These are phyloP conservation scores for Theonella swinhoei DNA, from an alignment of 37 sponge, comb jelly and placozoan species.

Conservation along the genomic window DNA sequence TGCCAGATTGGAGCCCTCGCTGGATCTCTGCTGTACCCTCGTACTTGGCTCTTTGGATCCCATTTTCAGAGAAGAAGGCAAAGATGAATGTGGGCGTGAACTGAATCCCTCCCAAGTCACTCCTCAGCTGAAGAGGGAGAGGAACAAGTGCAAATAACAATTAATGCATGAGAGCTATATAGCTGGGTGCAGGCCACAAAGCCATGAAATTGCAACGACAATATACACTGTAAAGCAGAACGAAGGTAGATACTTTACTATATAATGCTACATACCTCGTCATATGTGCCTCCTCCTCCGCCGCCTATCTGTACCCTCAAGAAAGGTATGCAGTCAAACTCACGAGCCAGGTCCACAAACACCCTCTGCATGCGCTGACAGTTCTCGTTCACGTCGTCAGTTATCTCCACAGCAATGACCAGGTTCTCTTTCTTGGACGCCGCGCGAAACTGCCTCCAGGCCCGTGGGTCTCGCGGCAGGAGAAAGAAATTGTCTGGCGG, in stretches of 20 bases:
- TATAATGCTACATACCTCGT: too few relatives aligned
- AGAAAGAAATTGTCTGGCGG: constrained; percentile 77
- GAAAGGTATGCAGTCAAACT: constrained; percentile 51
- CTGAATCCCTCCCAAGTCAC: constrained; percentile 50
- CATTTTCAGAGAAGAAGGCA: constrained; percentile 24
- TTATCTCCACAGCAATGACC: constrained; percentile 65
- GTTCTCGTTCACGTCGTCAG: constrained; percentile 16
- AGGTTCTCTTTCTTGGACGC: constrained; percentile 64
- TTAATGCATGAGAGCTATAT: too few relatives aligned
- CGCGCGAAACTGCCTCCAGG: constrained; percentile 49
- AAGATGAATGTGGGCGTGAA: constrained; percentile 56
- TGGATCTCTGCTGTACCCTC: constrained; percentile 51
- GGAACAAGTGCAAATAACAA: not conserved
- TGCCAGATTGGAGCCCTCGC: constrained; percentile 28
- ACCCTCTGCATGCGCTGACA: constrained; percentile 4
- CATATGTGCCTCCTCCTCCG: constrained; percentile 50
- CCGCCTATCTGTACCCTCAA: constrained; percentile 27
- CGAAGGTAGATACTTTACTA: too few relatives aligned
- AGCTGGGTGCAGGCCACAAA: too few relatives aligned
- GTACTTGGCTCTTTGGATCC: constrained; percentile 18
- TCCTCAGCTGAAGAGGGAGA: constrained; percentile 31
- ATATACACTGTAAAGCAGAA: too few relatives aligned
- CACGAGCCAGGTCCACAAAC: constrained; percentile 60
- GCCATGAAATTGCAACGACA: too few relatives aligned
- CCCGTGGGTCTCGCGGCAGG: constrained; percentile 33